These are phyloP conservation scores for Vultur gryphus DNA, from an alignment of 2,797 vertebrate genomes.

Conservation along the genomic window DNA sequence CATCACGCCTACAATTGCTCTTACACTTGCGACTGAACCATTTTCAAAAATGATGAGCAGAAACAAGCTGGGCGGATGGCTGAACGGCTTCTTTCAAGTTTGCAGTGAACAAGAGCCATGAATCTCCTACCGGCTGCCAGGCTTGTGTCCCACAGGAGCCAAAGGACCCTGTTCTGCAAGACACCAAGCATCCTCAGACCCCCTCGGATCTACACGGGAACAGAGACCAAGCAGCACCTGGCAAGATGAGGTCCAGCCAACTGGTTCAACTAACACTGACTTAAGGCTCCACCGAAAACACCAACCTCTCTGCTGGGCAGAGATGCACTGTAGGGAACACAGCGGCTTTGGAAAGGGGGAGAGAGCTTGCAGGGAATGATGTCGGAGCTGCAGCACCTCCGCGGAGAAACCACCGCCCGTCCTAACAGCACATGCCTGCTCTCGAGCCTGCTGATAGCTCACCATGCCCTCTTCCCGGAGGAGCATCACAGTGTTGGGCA, in stretches of 20 bases:
- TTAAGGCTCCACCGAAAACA: accelerated
- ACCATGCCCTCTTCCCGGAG: not conserved
- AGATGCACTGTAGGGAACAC: not conserved
- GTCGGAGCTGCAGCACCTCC: not conserved
- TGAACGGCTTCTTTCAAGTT: not conserved
- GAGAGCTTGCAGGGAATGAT: not conserved
- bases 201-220: accelerated
- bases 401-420: not conserved
- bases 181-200: accelerated
- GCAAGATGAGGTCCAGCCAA: not conserved
- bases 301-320: not conserved
- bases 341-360: not conserved
- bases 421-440: not conserved
- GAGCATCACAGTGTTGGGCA: not conserved
- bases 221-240: not conserved
- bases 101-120: not conserved
- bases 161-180: not conserved
- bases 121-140: not conserved
- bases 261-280: not conserved
- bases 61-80: not conserved
- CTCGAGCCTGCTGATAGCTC: not conserved
- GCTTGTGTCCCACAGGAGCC: not conserved
- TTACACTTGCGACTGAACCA: not conserved
- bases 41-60: not conserved
- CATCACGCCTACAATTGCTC: not conserved